Evolutionary conservation across 2,113 vertebrate species (phyloP).

Genomic region (Bungarus multicinctus): DNA sequence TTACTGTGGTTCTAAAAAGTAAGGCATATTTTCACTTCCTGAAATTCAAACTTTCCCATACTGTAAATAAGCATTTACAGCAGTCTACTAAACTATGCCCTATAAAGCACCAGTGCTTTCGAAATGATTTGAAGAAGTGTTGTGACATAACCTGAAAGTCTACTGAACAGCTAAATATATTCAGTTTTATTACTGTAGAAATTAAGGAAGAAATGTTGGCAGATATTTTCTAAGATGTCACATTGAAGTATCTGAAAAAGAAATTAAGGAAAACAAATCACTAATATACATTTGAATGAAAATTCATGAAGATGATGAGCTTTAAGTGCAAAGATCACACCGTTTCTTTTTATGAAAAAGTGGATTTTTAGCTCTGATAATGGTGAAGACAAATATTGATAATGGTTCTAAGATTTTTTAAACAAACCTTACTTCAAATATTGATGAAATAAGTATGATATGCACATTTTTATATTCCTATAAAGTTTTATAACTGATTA

Average conservation of each 20-base stretch:
- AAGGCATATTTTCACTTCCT: not conserved
- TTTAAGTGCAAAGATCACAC: not conserved
- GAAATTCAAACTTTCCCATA: not conserved
- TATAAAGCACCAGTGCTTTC: not conserved
- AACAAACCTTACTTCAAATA: not conserved
- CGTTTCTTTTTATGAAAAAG: not conserved
- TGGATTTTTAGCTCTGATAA: not conserved
- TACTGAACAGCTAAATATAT: not conserved
- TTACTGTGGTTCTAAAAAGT: not conserved
- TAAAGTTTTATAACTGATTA: not conserved
- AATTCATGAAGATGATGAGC: not conserved
- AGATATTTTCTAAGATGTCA: not conserved
- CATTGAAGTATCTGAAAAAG: not conserved
- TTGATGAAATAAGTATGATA: not conserved
- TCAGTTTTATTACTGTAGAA: not conserved
- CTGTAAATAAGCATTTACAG: not conserved
- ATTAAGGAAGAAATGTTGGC: not conserved
- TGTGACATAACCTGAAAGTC: not conserved
- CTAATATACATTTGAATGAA: not conserved
- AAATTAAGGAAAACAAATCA: not conserved
- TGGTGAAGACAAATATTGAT: not conserved
- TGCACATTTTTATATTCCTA: not conserved
- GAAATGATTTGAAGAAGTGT: not conserved
- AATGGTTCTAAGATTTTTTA: not conserved
- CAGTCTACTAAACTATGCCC: not conserved